Conservation (phyloP, 1,140 invertebrate species). For the Zaprionus nigranus region DNA sequence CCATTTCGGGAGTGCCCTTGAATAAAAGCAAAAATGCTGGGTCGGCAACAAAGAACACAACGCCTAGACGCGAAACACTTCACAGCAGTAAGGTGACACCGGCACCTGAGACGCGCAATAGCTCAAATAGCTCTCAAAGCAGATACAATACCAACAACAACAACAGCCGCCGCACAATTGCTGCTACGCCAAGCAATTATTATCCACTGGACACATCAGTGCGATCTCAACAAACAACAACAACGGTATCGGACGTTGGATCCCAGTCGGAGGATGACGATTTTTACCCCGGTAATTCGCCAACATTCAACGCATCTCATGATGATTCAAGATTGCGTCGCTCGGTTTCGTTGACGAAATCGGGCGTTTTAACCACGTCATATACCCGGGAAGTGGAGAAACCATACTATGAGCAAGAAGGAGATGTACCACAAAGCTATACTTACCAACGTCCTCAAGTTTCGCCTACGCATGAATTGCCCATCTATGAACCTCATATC, state of each 20-base stretch:
- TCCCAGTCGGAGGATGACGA: conserved; percentile 75
- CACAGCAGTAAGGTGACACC: conserved; percentile 57
- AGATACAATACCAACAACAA: conserved; percentile 18
- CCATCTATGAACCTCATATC: conserved; percentile 38
- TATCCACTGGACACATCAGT: conserved; percentile 38
- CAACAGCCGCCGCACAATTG: conserved; percentile 54
- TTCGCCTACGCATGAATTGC: conserved; percentile 13
- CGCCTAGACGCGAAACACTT: conserved; percentile 63
- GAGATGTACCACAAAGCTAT: conserved; percentile 43
- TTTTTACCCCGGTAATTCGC: conserved; percentile 29
- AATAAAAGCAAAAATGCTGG: conserved; percentile 50
- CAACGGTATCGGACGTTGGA: conserved; percentile 65
- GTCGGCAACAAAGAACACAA: conserved; percentile 30
- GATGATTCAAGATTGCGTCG: conserved; percentile 38
- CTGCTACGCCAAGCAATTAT: conserved; percentile 4
- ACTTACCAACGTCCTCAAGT: conserved; percentile 57
- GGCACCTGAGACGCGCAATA: conserved; percentile 22
- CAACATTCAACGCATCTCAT: background rate
- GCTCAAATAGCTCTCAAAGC: conserved; percentile 10
- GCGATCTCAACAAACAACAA: conserved; percentile 56
- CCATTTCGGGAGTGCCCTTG: conserved; percentile 53
- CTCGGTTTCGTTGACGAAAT: conserved; percentile 66
- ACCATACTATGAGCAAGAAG: conserved; percentile 11
- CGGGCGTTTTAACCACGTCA: conserved; percentile 70
- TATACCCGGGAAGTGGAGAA: conserved; percentile 60